Evolutionary conservation across 2,797 vertebrate genomes (phyloP).

Genomic region (Hozukius guyotensis): DNA sequence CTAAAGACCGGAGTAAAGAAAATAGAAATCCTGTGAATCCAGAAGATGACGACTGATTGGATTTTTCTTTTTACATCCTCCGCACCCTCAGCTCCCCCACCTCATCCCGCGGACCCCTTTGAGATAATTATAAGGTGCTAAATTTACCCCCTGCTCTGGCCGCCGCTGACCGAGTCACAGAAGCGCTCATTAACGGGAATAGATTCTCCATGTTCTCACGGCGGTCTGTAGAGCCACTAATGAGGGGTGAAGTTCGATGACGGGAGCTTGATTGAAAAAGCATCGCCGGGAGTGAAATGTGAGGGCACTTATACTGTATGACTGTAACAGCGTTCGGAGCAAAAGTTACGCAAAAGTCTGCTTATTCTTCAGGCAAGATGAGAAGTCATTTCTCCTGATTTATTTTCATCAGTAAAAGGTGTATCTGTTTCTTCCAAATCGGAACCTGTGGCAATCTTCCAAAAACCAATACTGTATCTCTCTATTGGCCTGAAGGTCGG

Average conservation of each 20-base stretch:
- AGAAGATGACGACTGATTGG: conserved; percentile 16
- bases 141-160: conserved; percentile 52
- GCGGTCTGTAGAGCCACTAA: conserved; percentile 47
- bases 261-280: conserved; percentile 53
- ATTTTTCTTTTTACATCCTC: conserved; percentile 18
- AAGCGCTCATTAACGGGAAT: conserved; percentile 64
- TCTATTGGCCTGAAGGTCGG: background rate
- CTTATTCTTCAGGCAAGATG: background rate
- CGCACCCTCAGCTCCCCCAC: background rate
- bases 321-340: conserved; percentile 17
- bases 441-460: background rate
- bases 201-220: conserved; percentile 31
- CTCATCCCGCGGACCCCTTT: conserved; percentile 2
- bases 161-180: conserved; percentile 56
- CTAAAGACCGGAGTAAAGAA: conserved; percentile 29
- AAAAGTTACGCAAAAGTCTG: background rate
- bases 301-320: conserved; percentile 12
- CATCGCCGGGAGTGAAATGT: conserved; percentile 29
- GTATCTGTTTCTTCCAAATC: background rate
- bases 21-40: conserved; percentile 38
- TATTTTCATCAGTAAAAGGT: background rate
- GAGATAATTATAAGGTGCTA: conserved; percentile 64
- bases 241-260: conserved; percentile 57
- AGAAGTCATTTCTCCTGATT: background rate
- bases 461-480: background rate